Evolutionary conservation across 2,113 vertebrate species (phyloP), one percentile per base, ranked within the genome.

Genomic region (Poeciliopsis occidentalis): DNA sequence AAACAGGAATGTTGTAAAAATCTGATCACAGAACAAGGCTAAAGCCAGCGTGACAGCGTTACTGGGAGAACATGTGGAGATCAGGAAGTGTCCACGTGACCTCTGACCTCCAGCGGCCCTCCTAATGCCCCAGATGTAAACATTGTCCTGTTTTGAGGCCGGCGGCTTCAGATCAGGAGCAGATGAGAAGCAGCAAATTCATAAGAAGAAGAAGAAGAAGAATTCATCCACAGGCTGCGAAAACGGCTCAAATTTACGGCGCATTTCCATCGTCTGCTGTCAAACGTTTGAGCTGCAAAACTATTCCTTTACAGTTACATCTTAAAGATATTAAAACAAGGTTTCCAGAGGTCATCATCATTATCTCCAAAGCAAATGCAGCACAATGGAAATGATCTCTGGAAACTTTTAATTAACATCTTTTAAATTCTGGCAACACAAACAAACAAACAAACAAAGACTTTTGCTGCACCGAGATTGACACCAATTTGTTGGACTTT

Each of bases 21-120:
- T 37, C 24, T 66, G 10, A 24, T 47, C 27, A 41, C 15, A n/a
- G 47, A 60, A 24, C 1, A 0, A 22, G 44, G 67, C 54, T 39
- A 26, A 57, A 54, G 0, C 8, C n/a, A 60, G 61, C 3, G 8
- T 60, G 31, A 17, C 19, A 12, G 60, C 54, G 26, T 60, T 60
- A 61, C 4, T 67, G 47, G 69, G 63, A 81, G 77, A 79, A 8
- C 29, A 12, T 32, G 3, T 63, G 67, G 44, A 32, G 68, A 30
- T 63, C 77, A 81, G 80, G 80, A 87, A 69, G 69, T 76, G 70
- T 78, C 67, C 67, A 15, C 1, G 15, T 71, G 71, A 79, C 78
- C 85, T 3, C 13, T 41, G 67, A 80, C 30, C 69, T 41, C 67
- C 10, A 4, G 13, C 5, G n/a, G n/a, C 37, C 76, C 67, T 47